A percentile compares a stretch with the other conserved stretches of the same genome.
Conservation (phyloP, 2,888 invertebrate species). For the Brenthis ino region DNA sequence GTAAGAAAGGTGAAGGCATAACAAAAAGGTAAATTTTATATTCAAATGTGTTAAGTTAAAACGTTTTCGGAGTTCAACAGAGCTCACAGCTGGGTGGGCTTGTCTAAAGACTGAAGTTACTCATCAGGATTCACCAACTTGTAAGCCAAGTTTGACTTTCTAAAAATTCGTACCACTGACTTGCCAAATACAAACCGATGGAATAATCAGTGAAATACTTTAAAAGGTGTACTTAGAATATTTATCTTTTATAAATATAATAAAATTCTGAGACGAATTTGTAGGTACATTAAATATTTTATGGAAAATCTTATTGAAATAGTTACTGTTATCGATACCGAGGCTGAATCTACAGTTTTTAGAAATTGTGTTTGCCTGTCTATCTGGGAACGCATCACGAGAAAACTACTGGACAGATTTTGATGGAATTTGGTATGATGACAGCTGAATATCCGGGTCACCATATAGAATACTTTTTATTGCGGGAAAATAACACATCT, state of each 20-base stretch:
- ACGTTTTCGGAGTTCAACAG: conserved; percentile 31
- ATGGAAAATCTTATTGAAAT: too few species aligned
- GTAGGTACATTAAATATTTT: too few species aligned
- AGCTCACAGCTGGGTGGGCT: conserved; percentile 27
- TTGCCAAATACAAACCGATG: background rate
- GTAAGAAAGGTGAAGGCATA: background rate
- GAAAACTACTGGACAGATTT: too few species aligned
- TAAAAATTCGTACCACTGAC: conserved; percentile 19
- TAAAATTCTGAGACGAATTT: too few species aligned
- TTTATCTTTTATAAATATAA: background rate
- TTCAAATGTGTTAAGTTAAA: conserved; percentile 34
- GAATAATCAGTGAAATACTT: conserved; percentile 14
- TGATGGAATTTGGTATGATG: too few species aligned
- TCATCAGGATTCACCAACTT: conserved; percentile 15
- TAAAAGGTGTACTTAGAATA: background rate
- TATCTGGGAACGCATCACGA: too few species aligned
- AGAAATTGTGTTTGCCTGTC: too few species aligned
- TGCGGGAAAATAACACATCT: too few species aligned
- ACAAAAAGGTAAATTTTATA: conserved; percentile 25
- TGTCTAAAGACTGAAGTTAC: conserved; percentile 24
- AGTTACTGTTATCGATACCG: too few species aligned
- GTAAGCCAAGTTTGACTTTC: conserved; percentile 21
- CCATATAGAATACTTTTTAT: too few species aligned
- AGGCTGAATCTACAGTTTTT: too few species aligned
- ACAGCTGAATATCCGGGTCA: too few species aligned